Conservation (phyloP, 2,797 vertebrate genomes). For the Parambassis ranga region DNA sequence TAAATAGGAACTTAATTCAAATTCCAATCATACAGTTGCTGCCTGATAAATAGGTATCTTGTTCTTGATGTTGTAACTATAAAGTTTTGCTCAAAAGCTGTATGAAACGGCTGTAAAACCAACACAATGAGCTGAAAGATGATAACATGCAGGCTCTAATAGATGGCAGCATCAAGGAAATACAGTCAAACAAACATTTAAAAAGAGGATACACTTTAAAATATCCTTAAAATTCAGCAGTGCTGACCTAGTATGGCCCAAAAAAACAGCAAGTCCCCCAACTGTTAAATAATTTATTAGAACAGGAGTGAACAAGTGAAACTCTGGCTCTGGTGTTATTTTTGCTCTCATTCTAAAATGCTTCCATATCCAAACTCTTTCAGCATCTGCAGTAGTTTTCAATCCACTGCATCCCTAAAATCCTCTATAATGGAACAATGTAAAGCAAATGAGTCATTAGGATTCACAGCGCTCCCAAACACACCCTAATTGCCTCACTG, state of each 20-base stretch:
- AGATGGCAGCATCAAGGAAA: no score
- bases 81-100: no score
- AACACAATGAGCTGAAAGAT: not conserved
- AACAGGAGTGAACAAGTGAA: constrained; percentile 8
- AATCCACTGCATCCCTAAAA: constrained; percentile 27
- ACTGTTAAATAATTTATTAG: constrained; percentile 30
- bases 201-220: not conserved
- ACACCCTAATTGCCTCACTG: constrained; percentile 50
- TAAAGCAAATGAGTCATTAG: constrained; percentile 52
- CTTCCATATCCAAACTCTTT: not conserved
- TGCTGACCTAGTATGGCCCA: not conserved
- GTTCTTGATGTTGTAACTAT: no score
- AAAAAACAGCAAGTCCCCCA: constrained; percentile 11
- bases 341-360: not conserved
- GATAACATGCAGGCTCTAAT: no score
- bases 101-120: no score
- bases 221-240: no score
- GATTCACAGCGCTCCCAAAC: constrained; percentile 39
- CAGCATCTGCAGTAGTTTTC: not conserved
- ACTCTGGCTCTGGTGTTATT: constrained; percentile 3
- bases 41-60: not conserved
- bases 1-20: no score
- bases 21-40: no score
- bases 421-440: constrained; percentile 41
- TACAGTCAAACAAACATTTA: not conserved